Percentiles rank a stretch among this genome's conserved stretches.
These are phyloP conservation scores for Delichon dasypus DNA, from an alignment of 2,797 vertebrate genomes.

Conservation along the genomic window DNA sequence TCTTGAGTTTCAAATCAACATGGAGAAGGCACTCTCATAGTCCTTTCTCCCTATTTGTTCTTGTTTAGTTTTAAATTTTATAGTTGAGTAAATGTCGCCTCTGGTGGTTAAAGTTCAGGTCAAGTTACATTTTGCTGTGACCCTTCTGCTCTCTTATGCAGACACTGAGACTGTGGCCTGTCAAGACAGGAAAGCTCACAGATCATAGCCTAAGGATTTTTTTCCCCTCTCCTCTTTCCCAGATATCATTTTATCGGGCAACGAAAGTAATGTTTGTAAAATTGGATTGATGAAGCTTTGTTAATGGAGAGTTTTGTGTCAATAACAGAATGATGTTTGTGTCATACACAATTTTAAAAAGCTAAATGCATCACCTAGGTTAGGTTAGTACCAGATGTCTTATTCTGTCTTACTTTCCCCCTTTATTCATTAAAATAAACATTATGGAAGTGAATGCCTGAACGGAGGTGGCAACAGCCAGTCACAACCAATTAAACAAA, in stretches of 20 bases:
- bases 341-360: neutral
- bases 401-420: neutral
- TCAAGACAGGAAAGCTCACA: slow-evolving; percentile 33
- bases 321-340: neutral
- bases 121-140: slow-evolving; percentile 36
- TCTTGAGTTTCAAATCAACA: neutral
- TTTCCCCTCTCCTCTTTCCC: neutral
- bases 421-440: slow-evolving; percentile 35
- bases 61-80: slow-evolving; percentile 55
- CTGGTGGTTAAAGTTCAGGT: slow-evolving; percentile 51
- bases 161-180: slow-evolving; percentile 5
- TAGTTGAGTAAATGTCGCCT: slow-evolving; percentile 41
- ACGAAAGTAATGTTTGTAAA: slow-evolving; percentile 17
- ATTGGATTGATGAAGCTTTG: neutral
- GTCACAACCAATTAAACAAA: slow-evolving; percentile 24
- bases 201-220: slow-evolving; percentile 7
- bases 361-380: neutral
- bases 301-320: neutral
- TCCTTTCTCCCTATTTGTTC: neutral
- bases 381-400: neutral
- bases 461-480: slow-evolving; percentile 11
- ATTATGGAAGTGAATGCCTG: slow-evolving; percentile 19
- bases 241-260: neutral
- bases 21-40: neutral
- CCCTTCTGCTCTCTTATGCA: slow-evolving; percentile 18